Percentiles rank a stretch among this genome's conserved stretches.
Evolutionary conservation across 2,888 invertebrate genomes (phyloP).

Genomic region (Cynaeus angustus): DNA sequence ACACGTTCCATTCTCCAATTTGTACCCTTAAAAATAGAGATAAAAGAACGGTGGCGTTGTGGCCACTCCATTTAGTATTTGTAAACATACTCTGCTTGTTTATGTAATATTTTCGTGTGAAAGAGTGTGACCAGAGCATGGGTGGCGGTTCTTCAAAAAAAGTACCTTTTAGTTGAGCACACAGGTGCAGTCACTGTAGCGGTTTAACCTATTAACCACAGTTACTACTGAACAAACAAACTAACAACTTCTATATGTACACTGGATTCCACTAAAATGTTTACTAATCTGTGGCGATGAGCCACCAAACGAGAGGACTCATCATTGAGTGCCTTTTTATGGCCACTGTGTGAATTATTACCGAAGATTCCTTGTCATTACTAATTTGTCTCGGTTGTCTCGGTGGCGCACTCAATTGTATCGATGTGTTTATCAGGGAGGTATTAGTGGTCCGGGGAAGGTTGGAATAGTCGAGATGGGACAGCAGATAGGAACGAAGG

Average conservation of each 20-base stretch:
- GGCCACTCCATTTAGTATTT: conserved; percentile 41
- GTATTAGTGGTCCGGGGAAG: conserved; percentile 66
- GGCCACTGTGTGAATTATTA: conserved; percentile 67
- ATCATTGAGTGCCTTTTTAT: conserved; percentile 9
- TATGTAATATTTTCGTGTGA: conserved; percentile 38
- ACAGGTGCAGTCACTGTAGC: conserved; percentile 58
- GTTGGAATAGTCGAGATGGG: conserved; percentile 66
- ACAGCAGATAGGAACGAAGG: conserved; percentile 62
- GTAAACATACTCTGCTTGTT: conserved; percentile 36
- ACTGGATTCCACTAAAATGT: conserved; percentile 47
- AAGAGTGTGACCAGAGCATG: conserved; percentile 36
- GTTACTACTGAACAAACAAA: conserved; percentile 56
- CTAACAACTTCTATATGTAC: conserved; percentile 48
- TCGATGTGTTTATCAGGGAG: conserved; percentile 69
- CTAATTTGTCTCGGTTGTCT: conserved; percentile 70
- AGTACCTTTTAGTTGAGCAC: conserved; percentile 57
- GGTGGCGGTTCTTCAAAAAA: conserved; percentile 53
- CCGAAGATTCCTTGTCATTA: conserved; percentile 68
- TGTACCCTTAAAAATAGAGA: conserved; percentile 20
- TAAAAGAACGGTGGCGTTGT: conserved; percentile 35
- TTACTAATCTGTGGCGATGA: conserved; percentile 47
- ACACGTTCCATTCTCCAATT: conserved; percentile 16
- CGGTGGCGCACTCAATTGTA: conserved; percentile 68
- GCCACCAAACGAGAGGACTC: conserved; percentile 35
- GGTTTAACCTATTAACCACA: conserved; percentile 55